Evolutionary conservation across 2,888 invertebrate species (phyloP).

Genomic region (Eristalis arbustorum): DNA sequence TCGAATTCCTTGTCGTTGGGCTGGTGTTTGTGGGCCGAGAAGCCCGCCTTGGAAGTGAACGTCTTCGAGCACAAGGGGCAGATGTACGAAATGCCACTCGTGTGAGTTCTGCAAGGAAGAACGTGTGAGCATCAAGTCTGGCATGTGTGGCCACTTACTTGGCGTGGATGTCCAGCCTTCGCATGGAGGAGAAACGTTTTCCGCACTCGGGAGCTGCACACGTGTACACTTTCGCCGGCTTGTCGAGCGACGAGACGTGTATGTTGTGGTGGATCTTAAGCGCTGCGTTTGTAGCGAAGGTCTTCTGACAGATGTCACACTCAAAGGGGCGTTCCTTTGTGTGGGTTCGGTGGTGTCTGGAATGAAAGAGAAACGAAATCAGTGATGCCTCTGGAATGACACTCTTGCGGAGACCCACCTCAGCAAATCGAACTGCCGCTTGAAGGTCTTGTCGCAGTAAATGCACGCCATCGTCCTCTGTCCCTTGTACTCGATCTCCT

Average conservation of each 20-base stretch:
- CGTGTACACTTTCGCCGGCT: conserved; percentile 46
- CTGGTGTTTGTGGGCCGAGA: conserved; percentile 70
- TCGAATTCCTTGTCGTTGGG: conserved; percentile 65
- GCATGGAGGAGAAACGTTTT: conserved; percentile 64
- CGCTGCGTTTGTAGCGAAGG: conserved; percentile 71
- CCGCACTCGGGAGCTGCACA: conserved; percentile 58
- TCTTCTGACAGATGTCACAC: conserved; percentile 72
- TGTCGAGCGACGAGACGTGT: conserved; percentile 21
- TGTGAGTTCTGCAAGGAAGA: conserved; percentile 42
- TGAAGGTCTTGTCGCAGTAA: conserved; percentile 74
- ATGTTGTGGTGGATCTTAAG: conserved; percentile 72
- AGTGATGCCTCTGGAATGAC: neutral
- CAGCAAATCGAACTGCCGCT: conserved; percentile 73
- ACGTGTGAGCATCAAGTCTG: neutral
- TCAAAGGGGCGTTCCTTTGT: conserved; percentile 73
- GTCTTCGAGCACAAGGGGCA: conserved; percentile 64
- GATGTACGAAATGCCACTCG: conserved; percentile 40
- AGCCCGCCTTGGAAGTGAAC: conserved; percentile 64
- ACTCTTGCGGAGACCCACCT: conserved; percentile 72
- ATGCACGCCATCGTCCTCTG: conserved; percentile 72
- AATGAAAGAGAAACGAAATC: neutral
- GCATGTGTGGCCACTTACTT: conserved; percentile 52
- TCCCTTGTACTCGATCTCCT: conserved; percentile 62
- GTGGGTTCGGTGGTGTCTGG: conserved; percentile 74
- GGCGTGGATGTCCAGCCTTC: conserved; percentile 70